Evolutionary conservation across 2,113 vertebrate species (phyloP).

Genomic region (Vanacampus margaritifer): DNA sequence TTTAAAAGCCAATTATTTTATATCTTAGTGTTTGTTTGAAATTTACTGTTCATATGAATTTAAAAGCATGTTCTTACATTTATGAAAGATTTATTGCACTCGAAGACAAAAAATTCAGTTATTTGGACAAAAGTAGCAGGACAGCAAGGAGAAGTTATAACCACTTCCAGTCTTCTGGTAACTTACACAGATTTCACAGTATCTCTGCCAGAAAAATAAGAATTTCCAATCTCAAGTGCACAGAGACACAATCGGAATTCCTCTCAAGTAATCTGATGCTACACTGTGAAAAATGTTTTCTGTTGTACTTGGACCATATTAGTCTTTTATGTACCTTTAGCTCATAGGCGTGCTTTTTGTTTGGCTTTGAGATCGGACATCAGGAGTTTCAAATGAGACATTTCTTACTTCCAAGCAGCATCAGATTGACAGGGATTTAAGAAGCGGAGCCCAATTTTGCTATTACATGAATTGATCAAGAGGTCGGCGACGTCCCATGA

Average conservation of each 20-base stretch:
- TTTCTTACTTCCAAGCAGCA: neutral
- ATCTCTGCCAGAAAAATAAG: neutral
- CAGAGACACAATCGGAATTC: neutral
- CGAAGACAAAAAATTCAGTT: too few relatives aligned
- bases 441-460: neutral
- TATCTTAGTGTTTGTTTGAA: too few relatives aligned
- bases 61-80: too few relatives aligned
- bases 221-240: neutral
- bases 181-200: neutral
- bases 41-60: too few relatives aligned
- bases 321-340: too few relatives aligned
- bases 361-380: neutral
- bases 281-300: neutral
- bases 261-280: neutral
- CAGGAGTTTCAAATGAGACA: neutral
- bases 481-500: neutral
- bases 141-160: too few relatives aligned
- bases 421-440: neutral
- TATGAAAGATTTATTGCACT: too few relatives aligned
- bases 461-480: neutral
- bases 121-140: too few relatives aligned
- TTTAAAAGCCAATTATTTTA: too few relatives aligned
- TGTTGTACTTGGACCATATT: too few relatives aligned
- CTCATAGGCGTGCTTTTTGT: neutral
- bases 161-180: neutral